Percentiles rank a stretch among this genome's conserved stretches.
These are phyloP conservation scores for Acronicta alni DNA, from an alignment of 2,888 invertebrate species.

Conservation along the genomic window DNA sequence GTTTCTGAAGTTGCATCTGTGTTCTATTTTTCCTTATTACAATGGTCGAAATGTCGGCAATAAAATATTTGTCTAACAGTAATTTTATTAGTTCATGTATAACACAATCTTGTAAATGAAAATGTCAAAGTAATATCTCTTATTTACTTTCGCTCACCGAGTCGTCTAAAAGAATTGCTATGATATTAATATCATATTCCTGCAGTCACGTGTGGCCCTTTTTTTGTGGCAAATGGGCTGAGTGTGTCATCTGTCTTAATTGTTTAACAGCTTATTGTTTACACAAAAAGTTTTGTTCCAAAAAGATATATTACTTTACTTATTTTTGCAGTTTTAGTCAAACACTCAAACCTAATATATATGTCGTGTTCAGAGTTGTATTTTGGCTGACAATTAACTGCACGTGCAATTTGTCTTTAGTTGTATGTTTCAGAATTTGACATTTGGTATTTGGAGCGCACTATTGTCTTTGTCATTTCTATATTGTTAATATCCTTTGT, in stretches of 20 bases:
- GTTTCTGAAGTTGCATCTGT: background rate
- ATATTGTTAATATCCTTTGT: slow-evolving; percentile 57
- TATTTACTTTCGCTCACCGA: slow-evolving; percentile 43
- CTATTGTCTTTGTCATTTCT: slow-evolving; percentile 62
- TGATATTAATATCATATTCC: slow-evolving; percentile 76
- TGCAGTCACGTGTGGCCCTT: slow-evolving; percentile 73
- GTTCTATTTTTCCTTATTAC: slow-evolving; percentile 8
- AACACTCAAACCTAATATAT: slow-evolving; percentile 44
- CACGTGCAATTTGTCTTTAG: slow-evolving; percentile 70
- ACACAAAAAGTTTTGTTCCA: slow-evolving; percentile 54
- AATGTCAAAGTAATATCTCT: slow-evolving; percentile 29
- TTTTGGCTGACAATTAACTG: slow-evolving; percentile 55
- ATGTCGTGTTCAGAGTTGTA: slow-evolving; percentile 51
- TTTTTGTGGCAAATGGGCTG: slow-evolving; percentile 71
- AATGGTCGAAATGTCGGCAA: slow-evolving; percentile 15
- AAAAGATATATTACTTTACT: slow-evolving; percentile 49
- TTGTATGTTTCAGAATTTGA: slow-evolving; percentile 55
- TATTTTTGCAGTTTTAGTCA: slow-evolving; percentile 47
- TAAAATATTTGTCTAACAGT: slow-evolving; percentile 21
- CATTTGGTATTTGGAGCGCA: slow-evolving; percentile 61
- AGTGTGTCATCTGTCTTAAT: slow-evolving; percentile 80
- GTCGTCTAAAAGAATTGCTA: slow-evolving; percentile 60
- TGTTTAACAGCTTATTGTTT: slow-evolving; percentile 78
- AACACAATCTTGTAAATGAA: slow-evolving; percentile 4
- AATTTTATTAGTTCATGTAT: slow-evolving; percentile 17